These are phyloP conservation scores for Epistrophe grossulariae DNA, from an alignment of 2,888 invertebrate species.

Conservation along the genomic window DNA sequence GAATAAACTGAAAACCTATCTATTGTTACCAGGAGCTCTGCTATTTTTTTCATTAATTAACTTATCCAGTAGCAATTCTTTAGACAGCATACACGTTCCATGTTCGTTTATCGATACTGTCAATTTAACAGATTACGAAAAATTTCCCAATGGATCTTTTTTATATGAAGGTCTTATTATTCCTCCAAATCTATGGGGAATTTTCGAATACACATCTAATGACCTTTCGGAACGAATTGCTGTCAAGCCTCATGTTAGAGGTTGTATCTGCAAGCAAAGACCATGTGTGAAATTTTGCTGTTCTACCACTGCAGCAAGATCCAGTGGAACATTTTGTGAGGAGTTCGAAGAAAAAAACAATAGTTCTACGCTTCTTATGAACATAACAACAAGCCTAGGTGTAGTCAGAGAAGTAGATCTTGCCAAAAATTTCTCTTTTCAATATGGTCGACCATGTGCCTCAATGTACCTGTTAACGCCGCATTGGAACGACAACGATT, in stretches of 20 bases:
- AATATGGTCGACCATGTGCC: slow-evolving; percentile 78
- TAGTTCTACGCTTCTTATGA: slow-evolving; percentile 68
- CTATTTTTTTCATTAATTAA: not conserved
- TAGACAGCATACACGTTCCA: slow-evolving; percentile 76
- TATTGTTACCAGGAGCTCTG: slow-evolving; percentile 19
- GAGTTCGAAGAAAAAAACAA: slow-evolving; percentile 20
- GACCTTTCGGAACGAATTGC: slow-evolving; percentile 78
- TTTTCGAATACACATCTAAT: slow-evolving; percentile 80
- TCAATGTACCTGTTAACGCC: slow-evolving; percentile 78
- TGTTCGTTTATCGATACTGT: slow-evolving; percentile 81
- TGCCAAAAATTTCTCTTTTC: slow-evolving; percentile 78
- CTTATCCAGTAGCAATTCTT: not conserved
- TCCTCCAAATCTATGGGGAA: slow-evolving; percentile 79
- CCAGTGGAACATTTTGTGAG: slow-evolving; percentile 66
- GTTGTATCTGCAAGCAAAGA: slow-evolving; percentile 82
- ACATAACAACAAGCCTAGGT: slow-evolving; percentile 78
- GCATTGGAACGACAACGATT: slow-evolving; percentile 77
- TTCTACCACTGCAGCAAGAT: slow-evolving; percentile 78
- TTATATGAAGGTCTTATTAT: slow-evolving; percentile 80
- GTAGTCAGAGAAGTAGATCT: slow-evolving; percentile 76
- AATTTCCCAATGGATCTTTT: slow-evolving; percentile 80
- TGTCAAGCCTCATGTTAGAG: slow-evolving; percentile 80
- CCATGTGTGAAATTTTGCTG: slow-evolving; percentile 83
- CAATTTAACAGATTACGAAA: slow-evolving; percentile 80
- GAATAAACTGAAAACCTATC: too few species aligned